Evolutionary conservation across 2,797 vertebrate species (phyloP).

Genomic region (Pristis pectinata): DNA sequence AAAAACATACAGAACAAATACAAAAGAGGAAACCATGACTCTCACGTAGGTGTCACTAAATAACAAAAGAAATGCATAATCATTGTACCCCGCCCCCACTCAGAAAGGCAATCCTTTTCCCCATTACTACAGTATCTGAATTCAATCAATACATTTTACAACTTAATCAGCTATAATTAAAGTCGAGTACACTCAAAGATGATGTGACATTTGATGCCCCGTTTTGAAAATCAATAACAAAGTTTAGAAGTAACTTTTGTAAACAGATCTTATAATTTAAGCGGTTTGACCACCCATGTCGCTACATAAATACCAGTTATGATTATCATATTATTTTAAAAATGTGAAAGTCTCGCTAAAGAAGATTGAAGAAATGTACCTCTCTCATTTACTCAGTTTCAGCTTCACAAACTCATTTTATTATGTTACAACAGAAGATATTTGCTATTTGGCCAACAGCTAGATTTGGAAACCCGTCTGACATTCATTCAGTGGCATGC

Average conservation of each 20-base stretch:
- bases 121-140: not conserved
- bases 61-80: constrained; percentile 22
- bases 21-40: not conserved
- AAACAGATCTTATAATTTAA: not conserved
- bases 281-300: not conserved
- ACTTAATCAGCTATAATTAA: not conserved
- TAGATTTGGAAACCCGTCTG: constrained; percentile 28
- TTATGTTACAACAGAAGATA: constrained; percentile 26
- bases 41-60: not conserved
- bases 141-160: constrained; percentile 2
- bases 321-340: not conserved
- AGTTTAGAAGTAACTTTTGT: constrained; percentile 19
- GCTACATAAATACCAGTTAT: constrained; percentile 11
- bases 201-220: not conserved
- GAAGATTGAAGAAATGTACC: not conserved
- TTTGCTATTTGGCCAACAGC: constrained; percentile 27
- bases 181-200: not conserved
- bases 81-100: constrained; percentile 9
- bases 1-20: not conserved
- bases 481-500: constrained; percentile 35
- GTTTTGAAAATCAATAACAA: not conserved
- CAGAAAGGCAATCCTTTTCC: not conserved
- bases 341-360: not conserved
- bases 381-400: not conserved
- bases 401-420: constrained; percentile 28